Evolutionary conservation across 2,797 vertebrate genomes (phyloP), one percentile per base, ranked within the genome.

Genomic region (Ctenochaetus hawaiiensis): DNA sequence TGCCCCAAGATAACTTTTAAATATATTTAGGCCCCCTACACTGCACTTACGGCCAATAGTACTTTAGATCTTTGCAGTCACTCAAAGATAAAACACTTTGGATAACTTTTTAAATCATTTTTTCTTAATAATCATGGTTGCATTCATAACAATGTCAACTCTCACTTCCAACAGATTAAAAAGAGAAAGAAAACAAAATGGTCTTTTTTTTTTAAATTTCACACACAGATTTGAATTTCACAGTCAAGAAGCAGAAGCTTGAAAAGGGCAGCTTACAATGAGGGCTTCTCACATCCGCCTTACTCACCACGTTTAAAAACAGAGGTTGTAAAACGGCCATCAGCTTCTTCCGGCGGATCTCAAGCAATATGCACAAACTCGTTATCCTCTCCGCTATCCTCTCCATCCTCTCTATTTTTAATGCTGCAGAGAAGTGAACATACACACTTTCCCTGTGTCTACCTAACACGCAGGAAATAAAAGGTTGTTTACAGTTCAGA

Each of bases 401-500:
- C 30, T 34, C 30, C 30, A 34, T 34, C 30, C 30, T 34, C n/a
- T 53, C 43, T 73, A 30, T 67, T 81, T 75, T 74, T 73, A 52
- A 41, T 12, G 7, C 56, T 41, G 8, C 20, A 23, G 63, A n/a
- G 61, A 67, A 51, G 26, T 11, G 39, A 66, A 54, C 59, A 44
- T 48, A 13, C 52, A 41, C 53, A 26, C 52, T 68, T 60, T 80
- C 7, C 7, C n/a, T 37, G 1, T 49, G 23, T 67, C 39, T 44
- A 8, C 51, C 49, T 5, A 18, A 14, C 45, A 34, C 48, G 30
- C 3, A 13, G 52, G 45, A 81, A 84, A 88, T 49, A 85, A 77
- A 85, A 69, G 84, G 83, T 86, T 87, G 67, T 80, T 84, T 83
- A 74, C 62, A 87, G 85, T 87, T 87, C 68, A 80, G 22, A 71